phyloP scores from a whole-genome alignment of 2,888 invertebrate species.

The Cosmorhoe ocellata region DNA sequence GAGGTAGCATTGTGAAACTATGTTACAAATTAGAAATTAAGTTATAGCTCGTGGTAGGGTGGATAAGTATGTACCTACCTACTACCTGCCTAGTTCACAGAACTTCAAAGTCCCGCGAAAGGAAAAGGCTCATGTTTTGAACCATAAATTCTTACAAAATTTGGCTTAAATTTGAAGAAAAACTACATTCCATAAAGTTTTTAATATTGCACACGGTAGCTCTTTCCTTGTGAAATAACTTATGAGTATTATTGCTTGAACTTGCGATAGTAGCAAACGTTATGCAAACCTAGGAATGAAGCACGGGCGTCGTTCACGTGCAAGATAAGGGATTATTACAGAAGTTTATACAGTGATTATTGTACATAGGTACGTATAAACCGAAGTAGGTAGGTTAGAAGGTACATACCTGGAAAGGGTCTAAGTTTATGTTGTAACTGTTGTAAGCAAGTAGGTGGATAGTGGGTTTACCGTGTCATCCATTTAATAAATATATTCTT shows the following conservation, averaged over 20 bases:
- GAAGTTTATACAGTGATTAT: constrained; percentile 6
- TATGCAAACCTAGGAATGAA: constrained; percentile 17
- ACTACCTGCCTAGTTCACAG: no score
- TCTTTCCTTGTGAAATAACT: not conserved
- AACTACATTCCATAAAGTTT: not conserved
- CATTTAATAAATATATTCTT: no score
- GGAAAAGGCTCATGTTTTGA: not conserved
- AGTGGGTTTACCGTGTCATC: no score
- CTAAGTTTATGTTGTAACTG: no score
- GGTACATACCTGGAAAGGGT: no score
- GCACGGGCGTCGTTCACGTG: constrained; percentile 17
- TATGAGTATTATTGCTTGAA: constrained; percentile 10
- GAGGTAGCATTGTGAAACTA: constrained; percentile 5
- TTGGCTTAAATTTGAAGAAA: no score
- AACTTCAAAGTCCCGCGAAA: not conserved
- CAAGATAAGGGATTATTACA: constrained; percentile 20
- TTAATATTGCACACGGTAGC: not conserved
- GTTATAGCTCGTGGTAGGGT: not conserved
- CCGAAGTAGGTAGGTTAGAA: no score
- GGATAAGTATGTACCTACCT: no score
- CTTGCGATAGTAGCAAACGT: constrained; percentile 11
- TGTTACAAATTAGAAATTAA: constrained; percentile 5
- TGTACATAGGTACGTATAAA: no score
- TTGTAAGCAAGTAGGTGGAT: no score
- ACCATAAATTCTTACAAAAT: no score